Evolutionary conservation across 2,113 vertebrate species (phyloP).

Genomic region (Phalacrocorax carbo): DNA sequence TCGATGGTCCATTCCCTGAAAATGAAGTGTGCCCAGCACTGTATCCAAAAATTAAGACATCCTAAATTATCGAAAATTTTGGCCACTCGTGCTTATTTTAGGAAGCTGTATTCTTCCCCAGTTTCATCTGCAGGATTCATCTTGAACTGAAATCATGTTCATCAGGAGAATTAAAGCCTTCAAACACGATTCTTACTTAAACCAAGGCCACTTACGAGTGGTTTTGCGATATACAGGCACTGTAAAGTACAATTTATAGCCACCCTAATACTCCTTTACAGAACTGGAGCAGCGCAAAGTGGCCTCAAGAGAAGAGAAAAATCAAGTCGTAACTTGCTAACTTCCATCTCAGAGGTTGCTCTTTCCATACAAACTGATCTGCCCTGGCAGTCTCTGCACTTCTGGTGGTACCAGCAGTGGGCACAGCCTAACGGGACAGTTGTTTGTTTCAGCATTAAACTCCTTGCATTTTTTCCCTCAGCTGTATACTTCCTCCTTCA

Average conservation of each 20-base stretch:
- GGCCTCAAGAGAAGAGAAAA: constrained; percentile 28
- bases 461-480: constrained; percentile 9
- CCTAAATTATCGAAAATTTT: constrained; percentile 14
- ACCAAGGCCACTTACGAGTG: neutral
- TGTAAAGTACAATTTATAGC: neutral
- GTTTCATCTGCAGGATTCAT: constrained; percentile 11
- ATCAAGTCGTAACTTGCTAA: neutral
- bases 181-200: neutral
- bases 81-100: constrained; percentile 26
- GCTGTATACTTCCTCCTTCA: constrained; percentile 27
- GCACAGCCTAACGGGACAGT: neutral
- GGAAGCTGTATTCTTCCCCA: neutral
- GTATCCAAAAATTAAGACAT: constrained; percentile 26
- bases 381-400: neutral
- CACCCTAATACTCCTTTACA: neutral
- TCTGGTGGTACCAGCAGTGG: constrained; percentile 19
- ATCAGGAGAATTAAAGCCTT: constrained; percentile 26
- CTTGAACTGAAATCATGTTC: neutral
- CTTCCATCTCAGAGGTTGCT: neutral
- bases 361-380: neutral
- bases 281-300: neutral
- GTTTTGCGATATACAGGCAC: neutral
- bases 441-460: neutral
- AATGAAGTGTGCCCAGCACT: constrained; percentile 17
- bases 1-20: constrained; percentile 6